Base-by-base conservation (phyloP, 2,888 invertebrate species). In the Harpalus rubripes region DNA sequence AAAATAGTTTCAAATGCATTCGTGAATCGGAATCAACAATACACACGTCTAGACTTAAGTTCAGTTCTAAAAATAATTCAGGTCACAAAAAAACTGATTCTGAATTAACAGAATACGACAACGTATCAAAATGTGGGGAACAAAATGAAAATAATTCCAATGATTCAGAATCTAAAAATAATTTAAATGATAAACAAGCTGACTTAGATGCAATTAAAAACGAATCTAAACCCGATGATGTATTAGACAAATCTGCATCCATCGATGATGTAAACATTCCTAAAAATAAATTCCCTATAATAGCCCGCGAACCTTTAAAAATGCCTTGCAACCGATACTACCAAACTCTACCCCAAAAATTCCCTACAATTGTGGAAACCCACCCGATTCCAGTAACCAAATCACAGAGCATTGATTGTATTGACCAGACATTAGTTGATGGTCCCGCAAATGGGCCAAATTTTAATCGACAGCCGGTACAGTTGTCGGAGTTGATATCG, bases 341-440 rank as follows among this genome's bases (percentile, higher is more conserved):
- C 44, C 72, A 74, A 74, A 74, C 72, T 41, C 44, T 74, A 1
- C 72, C 72, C 1, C 41, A 44, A 74, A 74, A 74, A 74, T 44
- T 44, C 72, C 41, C 72, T 41, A 74, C 72, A 15, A 10, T 74
- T 15, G 72, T 44, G 18, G 44, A 68, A 68, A 68, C 68, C 26
- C 68, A 68, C 68, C 39, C n/a, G 26, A 5, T n/a, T 41, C 68
- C 68, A 7, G 68, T 68, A 68, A 74, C 22, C 52, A 81, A 81
- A 65, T 81, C 81, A 7, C 81, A 65, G 44, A 61, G 81, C 72
- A 58, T 72, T 81, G 72, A 81, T 68, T 81, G 81, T 81, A 65
- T 56, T 41, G 32, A 80, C 59, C 32, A 39, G 58, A n/a, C 22
- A 81, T 63, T 63, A 26, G 56, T 68, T 7, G 26, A 3, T 65